Base-by-base conservation (phyloP, 2,797 vertebrate genomes). In the Eulemur rubriventer region DNA sequence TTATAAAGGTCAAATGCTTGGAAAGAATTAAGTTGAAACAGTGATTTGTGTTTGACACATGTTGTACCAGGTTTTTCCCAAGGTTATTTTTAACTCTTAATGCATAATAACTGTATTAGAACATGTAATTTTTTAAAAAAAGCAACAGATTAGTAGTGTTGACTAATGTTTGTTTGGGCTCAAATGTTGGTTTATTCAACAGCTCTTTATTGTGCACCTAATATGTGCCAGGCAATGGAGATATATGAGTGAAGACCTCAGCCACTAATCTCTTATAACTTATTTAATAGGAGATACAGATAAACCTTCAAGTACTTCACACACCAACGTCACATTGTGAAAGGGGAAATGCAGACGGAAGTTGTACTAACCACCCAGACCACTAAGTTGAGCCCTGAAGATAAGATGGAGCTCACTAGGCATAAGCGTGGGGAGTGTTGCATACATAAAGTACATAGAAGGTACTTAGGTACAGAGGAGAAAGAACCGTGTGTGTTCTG, bases 1-100 rank as follows among this genome's bases (percentile, higher is more conserved):
- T 95, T 91, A 91, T 76, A 96, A 96, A 97, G 94, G 97, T 97
- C 94, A 96, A 87, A 91, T 92, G 65, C 61, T 90, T 61, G 38
- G 80, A 43, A 83, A 94, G 65, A 96, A 96, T 95, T 75, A 84
- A 97, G 80, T 43, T 81, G 89, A 84, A 97, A 94, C 22, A 67
- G 48, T 85, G 93, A 96, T 94, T 96, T 95, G 81, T 95, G 89
- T 89, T 90, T 95, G 91, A 96, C 59, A 87, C 13, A 35, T 33
- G 10, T 52, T 70, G 10, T 79, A 80, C n/a, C 69, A 94, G 70
- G 46, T 85, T 91, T 95, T 88, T 52, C 78, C 59, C 84, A 92
- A 95, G 90, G 95, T 94, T 85, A 85, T 79, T 81, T 93, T 46
- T 83, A 57, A 63, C 78, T 52, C 50, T 91, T 90, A 52, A 73